These are phyloP conservation scores for Drosophila kuntzei DNA, from an alignment of 2,888 invertebrate species.

Conservation along the genomic window DNA sequence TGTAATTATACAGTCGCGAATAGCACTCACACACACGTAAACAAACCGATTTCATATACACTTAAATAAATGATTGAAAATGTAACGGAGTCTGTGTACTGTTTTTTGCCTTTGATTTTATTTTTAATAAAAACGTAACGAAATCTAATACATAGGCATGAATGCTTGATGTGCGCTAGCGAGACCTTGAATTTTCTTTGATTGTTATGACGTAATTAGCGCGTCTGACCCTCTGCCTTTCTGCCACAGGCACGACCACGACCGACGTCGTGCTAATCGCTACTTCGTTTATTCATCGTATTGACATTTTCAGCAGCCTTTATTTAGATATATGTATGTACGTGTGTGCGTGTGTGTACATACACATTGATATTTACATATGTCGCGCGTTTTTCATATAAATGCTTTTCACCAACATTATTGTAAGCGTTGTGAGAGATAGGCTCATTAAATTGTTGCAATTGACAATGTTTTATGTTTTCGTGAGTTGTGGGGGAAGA, in stretches of 20 bases:
- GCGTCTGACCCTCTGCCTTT: constrained; percentile 64
- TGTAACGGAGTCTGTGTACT: constrained; percentile 51
- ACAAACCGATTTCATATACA: constrained; percentile 37
- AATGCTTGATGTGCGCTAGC: constrained; percentile 55
- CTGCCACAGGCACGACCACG: constrained; percentile 54
- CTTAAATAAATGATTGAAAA: constrained; percentile 38
- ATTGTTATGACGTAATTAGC: constrained; percentile 85
- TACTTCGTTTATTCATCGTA: constrained; percentile 79
- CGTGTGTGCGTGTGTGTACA: constrained; percentile 9
- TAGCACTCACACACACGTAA: constrained; percentile 47
- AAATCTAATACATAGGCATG: constrained; percentile 76
- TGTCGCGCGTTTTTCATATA: constrained; percentile 69
- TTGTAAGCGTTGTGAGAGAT: neutral
- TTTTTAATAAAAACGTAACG: constrained; percentile 77
- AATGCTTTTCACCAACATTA: constrained; percentile 15
- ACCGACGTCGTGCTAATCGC: constrained; percentile 73
- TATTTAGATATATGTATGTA: constrained; percentile 50
- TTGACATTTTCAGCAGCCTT: constrained; percentile 77
- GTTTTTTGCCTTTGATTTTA: constrained; percentile 64
- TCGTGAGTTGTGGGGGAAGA: constrained; percentile 23
- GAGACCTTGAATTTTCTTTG: constrained; percentile 85
- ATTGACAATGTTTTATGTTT: constrained; percentile 18
- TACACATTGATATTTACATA: constrained; percentile 35
- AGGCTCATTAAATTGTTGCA: constrained; percentile 5
- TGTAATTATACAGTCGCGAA: constrained; percentile 73